Evolutionary conservation across 2,888 invertebrate species (phyloP), one percentile per base, ranked within the genome.

Genomic region (Euphydryas editha): DNA sequence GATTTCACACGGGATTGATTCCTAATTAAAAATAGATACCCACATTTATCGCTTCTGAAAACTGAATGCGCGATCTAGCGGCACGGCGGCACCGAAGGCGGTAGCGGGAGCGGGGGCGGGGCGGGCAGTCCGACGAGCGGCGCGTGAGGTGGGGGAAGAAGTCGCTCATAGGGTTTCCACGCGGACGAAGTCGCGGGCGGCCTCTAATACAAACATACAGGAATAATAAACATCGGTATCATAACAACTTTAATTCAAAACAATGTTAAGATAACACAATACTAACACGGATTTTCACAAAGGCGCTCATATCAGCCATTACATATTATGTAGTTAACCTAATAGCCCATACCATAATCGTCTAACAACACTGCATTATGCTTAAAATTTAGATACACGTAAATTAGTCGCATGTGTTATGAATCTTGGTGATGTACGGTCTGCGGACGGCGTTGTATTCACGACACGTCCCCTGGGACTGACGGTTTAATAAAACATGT

Each of bases 401-500:
- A 58, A 46, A 57, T 67, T 59, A 46, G 37, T 30, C 21, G 49
- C 39, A 58, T 7, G 17, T 39, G 57, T 59, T 59, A 62, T 47
- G 42, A 55, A 20, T 58, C 37, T 60, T 49, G 54, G 59, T 67
- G 62, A 68, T 58, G 58, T 65, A 65, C 54, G 66, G 54, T 60
- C 62, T 62, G 68, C 61, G 59, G 56, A 61, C 61, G 42, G 61
- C 58, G 49, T 60, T 55, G 62, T 46, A 72, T 71, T 68, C 72
- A 37, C 68, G 44, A 68, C 70, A 72, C 71, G 72, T 72, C 68
- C 67, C 59, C 64, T 30, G 62, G 67, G 69, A 62, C 54, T 59
- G 68, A 65, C 51, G 73, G 70, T 71, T 71, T 73, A 71, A 72
- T 73, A 73, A 73, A 72, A 71, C 72, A 73, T 71, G 72, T 70